These are phyloP conservation scores for Cydia strobilella DNA, from an alignment of 1,140 invertebrate genomes.

Conservation along the genomic window DNA sequence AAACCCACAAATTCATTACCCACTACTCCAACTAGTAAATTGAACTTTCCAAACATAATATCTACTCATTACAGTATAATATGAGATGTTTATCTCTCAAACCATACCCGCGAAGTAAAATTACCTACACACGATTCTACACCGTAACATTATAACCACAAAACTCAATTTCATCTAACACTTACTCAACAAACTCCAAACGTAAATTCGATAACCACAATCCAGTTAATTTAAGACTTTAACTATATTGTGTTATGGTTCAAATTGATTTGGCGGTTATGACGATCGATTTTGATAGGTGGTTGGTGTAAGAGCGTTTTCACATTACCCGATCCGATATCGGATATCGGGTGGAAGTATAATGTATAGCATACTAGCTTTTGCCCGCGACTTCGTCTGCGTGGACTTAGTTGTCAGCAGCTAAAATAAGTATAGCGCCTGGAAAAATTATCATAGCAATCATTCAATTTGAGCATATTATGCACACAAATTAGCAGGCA, in stretches of 20 bases:
- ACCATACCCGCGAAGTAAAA: not conserved
- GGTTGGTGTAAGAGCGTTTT: not conserved
- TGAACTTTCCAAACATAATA: not conserved
- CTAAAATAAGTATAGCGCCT: no score
- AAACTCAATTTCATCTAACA: not conserved
- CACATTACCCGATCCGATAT: no score
- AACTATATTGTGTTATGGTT: not conserved
- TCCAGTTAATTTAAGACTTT: not conserved
- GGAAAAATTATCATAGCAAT: no score
- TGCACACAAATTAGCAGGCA: no score
- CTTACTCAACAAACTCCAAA: not conserved
- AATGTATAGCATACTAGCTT: no score
- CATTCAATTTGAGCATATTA: no score
- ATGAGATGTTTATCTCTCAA: not conserved
- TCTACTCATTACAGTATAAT: not conserved
- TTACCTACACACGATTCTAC: not conserved
- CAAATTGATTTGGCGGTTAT: not conserved
- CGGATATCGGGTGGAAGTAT: no score
- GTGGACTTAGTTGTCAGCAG: no score
- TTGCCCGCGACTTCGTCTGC: no score
- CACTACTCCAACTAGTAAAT: constrained; percentile 4
- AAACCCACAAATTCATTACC: not conserved
- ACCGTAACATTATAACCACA: not conserved
- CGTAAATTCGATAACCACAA: not conserved
- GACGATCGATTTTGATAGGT: not conserved